phyloP scores from a whole-genome alignment of 2,113 vertebrate genomes.

The Chloroceryle aenea region DNA sequence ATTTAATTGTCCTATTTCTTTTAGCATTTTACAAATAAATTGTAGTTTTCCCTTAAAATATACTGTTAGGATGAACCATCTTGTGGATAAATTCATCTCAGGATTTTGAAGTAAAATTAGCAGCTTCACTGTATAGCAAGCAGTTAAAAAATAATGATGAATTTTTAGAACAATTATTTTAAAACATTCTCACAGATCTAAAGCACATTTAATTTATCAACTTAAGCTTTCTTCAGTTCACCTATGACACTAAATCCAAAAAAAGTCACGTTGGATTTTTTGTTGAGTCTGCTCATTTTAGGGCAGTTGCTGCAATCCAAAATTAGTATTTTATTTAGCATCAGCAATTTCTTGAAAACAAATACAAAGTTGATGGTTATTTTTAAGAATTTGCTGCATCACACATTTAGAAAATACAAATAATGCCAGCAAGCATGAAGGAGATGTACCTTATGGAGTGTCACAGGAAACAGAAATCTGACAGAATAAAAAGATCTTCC shows the following conservation, averaged over 20 bases:
- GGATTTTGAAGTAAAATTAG: neutral
- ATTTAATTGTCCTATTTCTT: neutral
- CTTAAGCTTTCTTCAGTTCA: neutral
- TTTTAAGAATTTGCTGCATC: slow-evolving; percentile 60
- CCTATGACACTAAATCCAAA: slow-evolving; percentile 18
- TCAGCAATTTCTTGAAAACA: slow-evolving; percentile 60
- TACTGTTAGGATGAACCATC: neutral
- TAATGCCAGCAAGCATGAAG: slow-evolving; percentile 11
- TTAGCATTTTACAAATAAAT: neutral
- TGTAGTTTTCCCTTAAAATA: neutral
- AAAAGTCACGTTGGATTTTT: neutral
- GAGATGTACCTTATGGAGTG: slow-evolving; percentile 6
- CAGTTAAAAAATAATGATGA: neutral
- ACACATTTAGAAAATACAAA: slow-evolving; percentile 50
- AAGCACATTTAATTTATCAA: neutral
- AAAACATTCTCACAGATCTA: neutral
- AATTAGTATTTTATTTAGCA: slow-evolving; percentile 28
- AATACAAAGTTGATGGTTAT: slow-evolving; percentile 59
- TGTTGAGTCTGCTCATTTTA: slow-evolving; percentile 44
- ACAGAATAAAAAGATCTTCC: slow-evolving; percentile 32
- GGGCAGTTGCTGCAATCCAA: neutral
- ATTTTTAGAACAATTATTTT: neutral
- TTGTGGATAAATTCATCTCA: neutral
- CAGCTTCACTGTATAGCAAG: neutral
- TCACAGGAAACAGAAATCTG: slow-evolving; percentile 63